These are phyloP conservation scores for Caenorhabditis sp. DNA, from an alignment of 2,888 invertebrate species.

Conservation along the genomic window DNA sequence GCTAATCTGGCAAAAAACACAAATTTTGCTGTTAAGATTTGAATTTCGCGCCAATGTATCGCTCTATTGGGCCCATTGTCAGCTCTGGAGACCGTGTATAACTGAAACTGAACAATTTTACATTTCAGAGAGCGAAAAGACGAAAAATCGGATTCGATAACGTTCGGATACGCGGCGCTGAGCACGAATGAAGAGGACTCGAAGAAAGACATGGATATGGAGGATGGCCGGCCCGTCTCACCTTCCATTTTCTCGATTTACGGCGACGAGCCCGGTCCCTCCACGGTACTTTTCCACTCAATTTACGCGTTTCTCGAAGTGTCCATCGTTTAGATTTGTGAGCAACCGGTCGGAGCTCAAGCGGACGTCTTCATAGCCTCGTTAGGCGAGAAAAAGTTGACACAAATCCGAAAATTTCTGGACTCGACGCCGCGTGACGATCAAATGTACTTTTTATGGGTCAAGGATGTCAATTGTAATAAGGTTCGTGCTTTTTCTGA, in stretches of 20 bases:
- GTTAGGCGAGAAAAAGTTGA: conserved; percentile 61
- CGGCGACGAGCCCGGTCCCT: conserved; percentile 63
- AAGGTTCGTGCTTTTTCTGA: conserved; percentile 21
- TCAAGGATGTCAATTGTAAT: conserved; percentile 56
- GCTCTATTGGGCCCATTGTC: too few relatives aligned
- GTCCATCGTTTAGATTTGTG: conserved; percentile 46
- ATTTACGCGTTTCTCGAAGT: background rate
- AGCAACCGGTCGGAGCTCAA: conserved; percentile 67
- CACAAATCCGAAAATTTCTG: conserved; percentile 59
- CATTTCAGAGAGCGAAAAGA: conserved; percentile 55
- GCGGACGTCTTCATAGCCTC: conserved; percentile 66
- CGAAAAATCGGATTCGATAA: conserved; percentile 30
- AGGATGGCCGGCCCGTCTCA: conserved; percentile 44
- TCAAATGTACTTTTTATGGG: conserved; percentile 67
- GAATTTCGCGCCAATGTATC: background rate
- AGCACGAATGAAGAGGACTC: conserved; percentile 51
- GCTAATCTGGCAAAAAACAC: too few relatives aligned
- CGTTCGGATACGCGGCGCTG: conserved; percentile 60
- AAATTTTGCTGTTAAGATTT: too few relatives aligned
- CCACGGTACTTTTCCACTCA: conserved; percentile 36
- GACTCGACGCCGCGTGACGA: conserved; percentile 65
- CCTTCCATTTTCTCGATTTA: conserved; percentile 65
- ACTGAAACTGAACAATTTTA: background rate
- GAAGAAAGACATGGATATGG: conserved; percentile 34
- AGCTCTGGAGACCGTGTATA: background rate